phyloP scores from a whole-genome alignment of 2,113 vertebrate species.

The Trematomus loennbergii region DNA sequence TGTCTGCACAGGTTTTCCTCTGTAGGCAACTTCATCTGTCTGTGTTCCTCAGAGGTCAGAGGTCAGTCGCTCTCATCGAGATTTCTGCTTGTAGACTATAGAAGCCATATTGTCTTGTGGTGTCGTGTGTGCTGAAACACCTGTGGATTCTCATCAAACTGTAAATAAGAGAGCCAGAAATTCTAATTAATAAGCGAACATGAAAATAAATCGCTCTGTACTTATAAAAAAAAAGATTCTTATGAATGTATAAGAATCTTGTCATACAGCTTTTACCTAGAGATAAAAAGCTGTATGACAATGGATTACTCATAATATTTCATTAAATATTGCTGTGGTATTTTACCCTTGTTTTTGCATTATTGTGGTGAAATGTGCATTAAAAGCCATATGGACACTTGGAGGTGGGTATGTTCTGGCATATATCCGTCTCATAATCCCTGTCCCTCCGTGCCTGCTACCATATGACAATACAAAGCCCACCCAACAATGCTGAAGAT shows the following conservation, averaged over 20 bases:
- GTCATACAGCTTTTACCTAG: no score
- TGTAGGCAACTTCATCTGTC: constrained; percentile 27
- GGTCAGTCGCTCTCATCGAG: constrained; percentile 30
- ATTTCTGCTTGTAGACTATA: constrained; percentile 68
- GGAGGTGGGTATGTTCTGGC: constrained; percentile 36
- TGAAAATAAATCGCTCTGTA: constrained; percentile 60
- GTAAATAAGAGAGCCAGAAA: constrained; percentile 67
- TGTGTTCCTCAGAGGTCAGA: constrained; percentile 45
- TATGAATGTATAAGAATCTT: constrained; percentile 81
- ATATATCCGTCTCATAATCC: constrained; percentile 71
- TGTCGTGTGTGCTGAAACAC: constrained; percentile 68
- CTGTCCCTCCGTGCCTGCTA: constrained; percentile 61
- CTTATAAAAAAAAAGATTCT: constrained; percentile 51
- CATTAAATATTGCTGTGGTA: constrained; percentile 84
- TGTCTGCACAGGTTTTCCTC: constrained; percentile 10
- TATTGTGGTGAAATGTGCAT: constrained; percentile 11
- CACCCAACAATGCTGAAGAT: constrained; percentile 67
- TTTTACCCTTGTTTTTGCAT: constrained; percentile 63
- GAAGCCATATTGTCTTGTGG: constrained; percentile 70
- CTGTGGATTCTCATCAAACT: constrained; percentile 62
- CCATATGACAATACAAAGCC: constrained; percentile 67
- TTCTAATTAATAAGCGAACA: constrained; percentile 18
- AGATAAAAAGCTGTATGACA: constrained; percentile 75
- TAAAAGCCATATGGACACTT: constrained; percentile 3
- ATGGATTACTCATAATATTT: constrained; percentile 73